Percentiles rank a stretch among this genome's conserved stretches.
These are phyloP conservation scores for Stegodyphus dumicola DNA, from an alignment of 1,140 invertebrate genomes.

Conservation along the genomic window DNA sequence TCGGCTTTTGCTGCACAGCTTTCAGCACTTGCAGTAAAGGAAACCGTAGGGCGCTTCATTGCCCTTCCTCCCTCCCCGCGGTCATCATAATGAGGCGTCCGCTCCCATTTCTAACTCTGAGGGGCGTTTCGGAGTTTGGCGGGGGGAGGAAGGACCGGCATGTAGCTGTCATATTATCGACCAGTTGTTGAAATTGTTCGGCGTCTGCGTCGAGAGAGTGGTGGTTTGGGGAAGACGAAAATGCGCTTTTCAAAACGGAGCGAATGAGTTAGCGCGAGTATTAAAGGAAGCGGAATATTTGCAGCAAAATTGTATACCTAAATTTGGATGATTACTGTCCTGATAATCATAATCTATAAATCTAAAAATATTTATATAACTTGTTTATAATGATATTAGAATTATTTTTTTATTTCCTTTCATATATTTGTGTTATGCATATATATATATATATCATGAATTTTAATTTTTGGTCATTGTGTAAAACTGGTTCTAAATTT, in stretches of 20 bases:
- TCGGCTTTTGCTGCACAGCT: slow-evolving; percentile 30
- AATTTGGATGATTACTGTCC: too few relatives aligned
- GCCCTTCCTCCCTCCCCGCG: not conserved
- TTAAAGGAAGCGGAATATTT: too few relatives aligned
- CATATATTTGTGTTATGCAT: too few relatives aligned
- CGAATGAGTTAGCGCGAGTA: not conserved
- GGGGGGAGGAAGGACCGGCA: slow-evolving; percentile 15
- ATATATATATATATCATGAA: too few relatives aligned
- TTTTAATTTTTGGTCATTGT: too few relatives aligned
- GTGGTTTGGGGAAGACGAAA: not conserved
- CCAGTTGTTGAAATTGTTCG: slow-evolving; percentile 30
- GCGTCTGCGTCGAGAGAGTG: not conserved
- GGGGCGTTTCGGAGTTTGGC: slow-evolving; percentile 32
- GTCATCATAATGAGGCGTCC: slow-evolving; percentile 7
- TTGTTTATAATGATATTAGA: too few relatives aligned
- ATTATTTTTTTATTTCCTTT: too few relatives aligned
- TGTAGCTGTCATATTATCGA: slow-evolving; percentile 58
- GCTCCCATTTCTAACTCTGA: slow-evolving; percentile 44
- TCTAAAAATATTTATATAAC: too few relatives aligned
- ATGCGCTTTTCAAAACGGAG: not conserved
- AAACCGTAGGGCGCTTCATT: slow-evolving; percentile 13
- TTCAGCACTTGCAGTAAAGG: slow-evolving; percentile 15
- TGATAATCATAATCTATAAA: too few relatives aligned
- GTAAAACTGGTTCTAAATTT: too few relatives aligned
- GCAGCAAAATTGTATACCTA: too few relatives aligned